Evolutionary conservation across 2,888 invertebrate genomes (phyloP).

Genomic region (Microdon myrmicae): DNA sequence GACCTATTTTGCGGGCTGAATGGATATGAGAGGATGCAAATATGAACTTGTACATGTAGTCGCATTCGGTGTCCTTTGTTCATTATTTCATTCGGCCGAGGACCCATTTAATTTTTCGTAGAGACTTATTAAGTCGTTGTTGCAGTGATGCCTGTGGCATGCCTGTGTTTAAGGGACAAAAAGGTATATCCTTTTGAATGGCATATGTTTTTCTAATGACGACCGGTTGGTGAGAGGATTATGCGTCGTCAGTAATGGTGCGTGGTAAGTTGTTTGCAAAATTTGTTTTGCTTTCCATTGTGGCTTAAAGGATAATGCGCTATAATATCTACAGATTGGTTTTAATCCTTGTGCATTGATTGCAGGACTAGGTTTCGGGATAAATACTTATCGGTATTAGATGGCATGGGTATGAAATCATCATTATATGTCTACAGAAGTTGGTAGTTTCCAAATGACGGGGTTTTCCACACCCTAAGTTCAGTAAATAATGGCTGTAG

Average conservation of each 20-base stretch:
- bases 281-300: conserved; percentile 59
- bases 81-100: conserved; percentile 22
- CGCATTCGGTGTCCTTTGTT: conserved; percentile 11
- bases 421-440: conserved; percentile 18
- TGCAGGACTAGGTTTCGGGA: conserved; percentile 24
- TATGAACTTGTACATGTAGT: too few species aligned
- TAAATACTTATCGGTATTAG: conserved; percentile 24
- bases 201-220: conserved; percentile 30
- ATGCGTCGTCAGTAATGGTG: conserved; percentile 35
- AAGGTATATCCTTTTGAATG: too few species aligned
- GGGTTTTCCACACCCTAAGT: conserved; percentile 30
- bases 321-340: conserved; percentile 45
- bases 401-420: conserved; percentile 20
- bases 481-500: conserved; percentile 7
- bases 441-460: conserved; percentile 31
- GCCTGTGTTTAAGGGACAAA: too few species aligned
- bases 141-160: conserved; percentile 2
- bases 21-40: conserved; percentile 30
- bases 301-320: conserved; percentile 63
- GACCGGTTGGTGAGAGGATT: conserved; percentile 28
- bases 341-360: conserved; percentile 45
- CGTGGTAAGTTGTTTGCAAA: conserved; percentile 60
- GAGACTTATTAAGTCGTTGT: conserved; percentile 26
- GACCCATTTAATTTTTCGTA: conserved; percentile 41
- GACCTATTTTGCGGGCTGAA: conserved; percentile 21